Base-by-base conservation (phyloP, 2,888 invertebrate species). In the Gryllus longicercus region DNA sequence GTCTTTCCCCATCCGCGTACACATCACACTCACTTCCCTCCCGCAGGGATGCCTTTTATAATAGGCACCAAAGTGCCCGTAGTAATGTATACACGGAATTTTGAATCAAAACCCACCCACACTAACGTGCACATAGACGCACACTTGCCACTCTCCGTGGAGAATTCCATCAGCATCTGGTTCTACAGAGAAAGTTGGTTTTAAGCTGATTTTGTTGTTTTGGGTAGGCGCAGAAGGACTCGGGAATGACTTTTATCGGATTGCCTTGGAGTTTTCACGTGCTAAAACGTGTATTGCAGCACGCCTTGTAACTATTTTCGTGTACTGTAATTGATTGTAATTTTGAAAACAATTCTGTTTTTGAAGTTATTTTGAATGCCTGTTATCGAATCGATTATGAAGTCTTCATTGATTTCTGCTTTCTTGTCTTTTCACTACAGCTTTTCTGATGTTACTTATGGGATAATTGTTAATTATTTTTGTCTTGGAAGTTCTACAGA, bases 21-120 rank as follows among this genome's bases (percentile, higher is more conserved):
- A 77, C 75, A 25, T 63, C 75, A 75, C 75, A 75, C 75, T 77
- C 77, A 50, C 50, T 49, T 77, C n/a, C 77, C 76, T 38, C 76
- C 23, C 50, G n/a, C 18, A 50, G 77, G 77, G 18, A 16, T 50
- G 77, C 77, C 77, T 77, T 77, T 77, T 77, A 77, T 77, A 77
- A 77, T 77, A 77, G 77, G 49, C 50, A 77, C 38, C 50, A 77
- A 77, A 77, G 77, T 77, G 77, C 77, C 77, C 77, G 77, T 77
- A 63, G 63, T 63, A 77, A 77, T 77, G 77, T 77, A 77, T 77
- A 77, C 77, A 77, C 50, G 21, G 77, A 77, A 77, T 77, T 77
- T 77, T 49, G 77, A 77, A 77, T 77, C 77, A 77, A 77, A 77
- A 77, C 77, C 25, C 76, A 23, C 21, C 25, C 25, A 23, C 76